Base-by-base conservation (phyloP, 2,113 vertebrate species). In the Aegithalos caudatus region DNA sequence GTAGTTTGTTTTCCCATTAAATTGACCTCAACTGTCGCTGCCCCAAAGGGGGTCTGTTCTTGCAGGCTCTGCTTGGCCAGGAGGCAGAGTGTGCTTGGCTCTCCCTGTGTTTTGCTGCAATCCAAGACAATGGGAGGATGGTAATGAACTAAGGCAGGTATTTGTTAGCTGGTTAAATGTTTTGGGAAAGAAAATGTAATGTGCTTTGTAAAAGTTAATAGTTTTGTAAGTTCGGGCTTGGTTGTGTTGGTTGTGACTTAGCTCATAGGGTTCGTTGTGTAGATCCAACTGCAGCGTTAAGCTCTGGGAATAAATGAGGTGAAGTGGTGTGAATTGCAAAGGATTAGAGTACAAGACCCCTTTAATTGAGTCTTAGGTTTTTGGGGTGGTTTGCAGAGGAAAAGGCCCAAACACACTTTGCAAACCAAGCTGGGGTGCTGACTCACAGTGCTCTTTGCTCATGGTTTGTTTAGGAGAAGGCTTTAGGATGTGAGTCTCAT, bases 11-110 rank as follows among this genome's bases (percentile, higher is more conserved):
- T 90, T 94, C 2, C 7, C 70, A 47, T 95, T 92, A 89, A 95
- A 84, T 81, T 5, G 51, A 79, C 61, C 90, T 94, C 81, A 14
- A 81, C 69, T 89, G 90, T 74, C 5, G 7, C 84, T 94, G 81
- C 92, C 90, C 93, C 84, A 31, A 6, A 87, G 92, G 92, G 84
- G 84, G 31, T 89, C 87, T 95, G 95, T 87, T 92, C 81, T 81
- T 89, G 89, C 94, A 92, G 81, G 72, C 72, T 92, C 58, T 77
- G 89, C 56, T 38, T 81, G 91, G 91, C 53, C 4, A 10, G 53
- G 24, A 54, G 83, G 89, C 83, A 77, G 47, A 71, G 51, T 3
- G 25, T 66, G 70, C 47, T 70, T 92, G 93, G 89, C 93, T 94
- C 91, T 92, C 1, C 2, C 53, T 65, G 42, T 64, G 70, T 70